Base-by-base conservation (phyloP, 2,888 invertebrate species). In the Clanis bilineata region DNA sequence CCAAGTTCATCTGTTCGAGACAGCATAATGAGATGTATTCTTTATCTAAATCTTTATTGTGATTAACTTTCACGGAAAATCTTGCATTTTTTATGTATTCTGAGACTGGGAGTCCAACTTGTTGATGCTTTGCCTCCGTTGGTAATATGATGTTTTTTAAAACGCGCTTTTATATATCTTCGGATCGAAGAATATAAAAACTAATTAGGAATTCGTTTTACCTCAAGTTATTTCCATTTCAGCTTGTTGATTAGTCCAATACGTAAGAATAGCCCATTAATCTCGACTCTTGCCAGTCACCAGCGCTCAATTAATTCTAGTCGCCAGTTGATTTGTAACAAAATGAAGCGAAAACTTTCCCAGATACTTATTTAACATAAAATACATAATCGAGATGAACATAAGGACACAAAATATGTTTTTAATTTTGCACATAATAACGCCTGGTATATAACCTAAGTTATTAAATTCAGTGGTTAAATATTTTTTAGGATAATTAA, bases 281-380 rank as follows among this genome's bases (percentile, higher is more conserved):
- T 87, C 85, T 82, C 70, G 41, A 44, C 62, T 65, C 63, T 57
- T 77, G 88, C 87, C 63, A 76, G 82, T 90, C 90, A 90, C 83
- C 83, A 78, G 71, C 63, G 69, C 74, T 78, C 76, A 83, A 89
- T 90, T 84, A 87, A 89, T 90, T 80, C 79, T 66, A 70, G 67
- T 73, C 76, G 63, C 66, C 36, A 44, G 55, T 56, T 45, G 44
- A 56, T 56, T 43, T 44, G 47, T 58, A 51, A 38, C 51, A 51
- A 58, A 47, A 58, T 58, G 47, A 47, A 38, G 39, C 58, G 38
- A 38, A 39, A 58, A 51, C 58, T 51, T 39, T 15, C 25, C 18
- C 39, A 25, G 25, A 12, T 51, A 51, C 38, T 1, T 41, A 18
- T 7, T 18, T 5, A 15, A 41, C 7, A 41, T 6, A 7, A 41